Evolutionary conservation across 2,113 vertebrate genomes (phyloP).

Genomic region (Neolamprologus cancellatus): DNA sequence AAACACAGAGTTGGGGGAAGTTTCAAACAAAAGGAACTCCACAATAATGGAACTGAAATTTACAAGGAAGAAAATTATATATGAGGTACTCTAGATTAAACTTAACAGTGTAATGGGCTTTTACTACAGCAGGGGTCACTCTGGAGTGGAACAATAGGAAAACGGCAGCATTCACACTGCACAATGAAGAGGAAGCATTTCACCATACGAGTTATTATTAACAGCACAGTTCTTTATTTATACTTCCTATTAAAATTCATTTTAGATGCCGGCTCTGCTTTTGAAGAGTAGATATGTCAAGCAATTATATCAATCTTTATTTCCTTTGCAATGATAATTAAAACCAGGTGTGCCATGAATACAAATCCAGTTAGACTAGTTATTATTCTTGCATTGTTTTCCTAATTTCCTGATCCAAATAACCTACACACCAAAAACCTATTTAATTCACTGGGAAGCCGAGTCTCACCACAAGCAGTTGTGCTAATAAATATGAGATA

Average conservation of each 20-base stretch:
- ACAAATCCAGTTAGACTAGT: not conserved
- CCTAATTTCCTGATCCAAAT: not conserved
- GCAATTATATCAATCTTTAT: not conserved
- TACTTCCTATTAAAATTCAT: not conserved
- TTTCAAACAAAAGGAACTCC: not conserved
- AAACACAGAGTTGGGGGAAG: not conserved
- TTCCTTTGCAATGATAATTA: not conserved
- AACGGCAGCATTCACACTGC: not conserved
- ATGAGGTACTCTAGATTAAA: not conserved
- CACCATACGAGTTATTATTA: not conserved
- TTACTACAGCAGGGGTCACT: constrained; percentile 4
- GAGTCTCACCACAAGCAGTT: not conserved
- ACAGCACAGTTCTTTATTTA: not conserved
- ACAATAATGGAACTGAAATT: not conserved
- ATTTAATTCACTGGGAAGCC: not conserved
- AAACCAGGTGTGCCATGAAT: not conserved
- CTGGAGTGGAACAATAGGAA: not conserved
- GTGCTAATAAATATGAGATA: not conserved
- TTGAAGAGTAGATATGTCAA: not conserved
- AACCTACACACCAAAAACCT: not conserved
- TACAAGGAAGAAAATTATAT: not conserved
- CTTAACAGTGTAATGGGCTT: not conserved
- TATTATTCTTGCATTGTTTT: not conserved
- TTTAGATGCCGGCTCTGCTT: not conserved
- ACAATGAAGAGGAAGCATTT: not conserved